Conservation (phyloP, 2,113 vertebrate genomes). For the Oxyura jamaicensis region DNA sequence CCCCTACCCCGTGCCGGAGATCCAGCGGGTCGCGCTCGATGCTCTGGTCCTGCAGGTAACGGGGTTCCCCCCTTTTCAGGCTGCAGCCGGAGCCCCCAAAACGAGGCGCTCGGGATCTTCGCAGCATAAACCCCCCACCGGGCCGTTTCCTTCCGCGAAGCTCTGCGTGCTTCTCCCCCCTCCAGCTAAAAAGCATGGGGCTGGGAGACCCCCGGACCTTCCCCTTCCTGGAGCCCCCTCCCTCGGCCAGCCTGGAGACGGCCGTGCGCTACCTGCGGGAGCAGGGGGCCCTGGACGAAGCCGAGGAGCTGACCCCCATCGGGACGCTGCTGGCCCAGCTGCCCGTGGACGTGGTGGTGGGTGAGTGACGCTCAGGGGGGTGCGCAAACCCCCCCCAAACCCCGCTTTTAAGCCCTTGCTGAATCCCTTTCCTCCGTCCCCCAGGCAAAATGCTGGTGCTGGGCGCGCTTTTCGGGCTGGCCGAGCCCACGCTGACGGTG, state of each 20-base stretch:
- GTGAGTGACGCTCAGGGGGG: conserved; percentile 63
- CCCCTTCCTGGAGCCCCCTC: conserved; percentile 90
- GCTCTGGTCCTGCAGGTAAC: conserved; percentile 88
- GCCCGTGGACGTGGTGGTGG: conserved; percentile 92
- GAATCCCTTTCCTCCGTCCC: fast-evolving
- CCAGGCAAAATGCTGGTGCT: conserved; percentile 92
- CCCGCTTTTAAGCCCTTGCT: background rate
- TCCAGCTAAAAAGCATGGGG: conserved; percentile 94
- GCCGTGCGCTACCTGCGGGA: conserved; percentile 87
- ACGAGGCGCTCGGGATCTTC: no score
- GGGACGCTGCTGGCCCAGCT: conserved; percentile 88
- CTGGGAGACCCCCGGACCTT: conserved; percentile 90
- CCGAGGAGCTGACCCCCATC: conserved; percentile 82
- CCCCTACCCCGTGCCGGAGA: conserved; percentile 89
- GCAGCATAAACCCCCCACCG: fast-evolving
- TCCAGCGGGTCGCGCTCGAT: conserved; percentile 89
- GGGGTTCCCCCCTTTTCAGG: background rate
- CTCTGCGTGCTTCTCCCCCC: fast-evolving
- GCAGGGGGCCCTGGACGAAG: conserved; percentile 87
- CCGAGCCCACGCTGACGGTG: conserved; percentile 85
- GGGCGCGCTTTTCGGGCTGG: conserved; percentile 84
- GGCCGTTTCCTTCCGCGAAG: fast-evolving
- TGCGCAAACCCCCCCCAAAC: no score
- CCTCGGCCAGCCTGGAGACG: conserved; percentile 85
- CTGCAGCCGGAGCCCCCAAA: no score